Evolutionary conservation across 2,888 invertebrate species (phyloP), one percentile per base, ranked within the genome.

Genomic region (Drosophila acutilabella): DNA sequence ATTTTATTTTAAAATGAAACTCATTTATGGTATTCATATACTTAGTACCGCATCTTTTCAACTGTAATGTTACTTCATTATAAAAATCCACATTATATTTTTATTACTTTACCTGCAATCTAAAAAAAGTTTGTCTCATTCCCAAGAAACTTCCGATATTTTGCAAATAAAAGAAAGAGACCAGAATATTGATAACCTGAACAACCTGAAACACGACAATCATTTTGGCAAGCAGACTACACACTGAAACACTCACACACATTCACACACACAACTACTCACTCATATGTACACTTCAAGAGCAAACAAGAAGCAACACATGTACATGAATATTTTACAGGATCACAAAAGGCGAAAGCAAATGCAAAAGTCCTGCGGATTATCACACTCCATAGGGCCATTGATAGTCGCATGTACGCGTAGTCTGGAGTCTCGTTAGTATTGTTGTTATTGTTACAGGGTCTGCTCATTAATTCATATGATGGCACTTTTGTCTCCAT

Each of bases 381-480:
- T 88, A 88, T 78, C 86, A 80, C 72, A 82, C 83, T 82, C 88
- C 64, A 85, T 85, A 60, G 80, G 71, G 62, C 64, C 69, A 76
- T 78, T 78, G 58, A 64, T 51, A 70, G 64, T 53, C 59, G 18
- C 6, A 10, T 44, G 42, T 38, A 14, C n/a, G 16, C 30, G 36
- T 33, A 5, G 23, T 23, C 57, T 36, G 41, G 54, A 11, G n/a
- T 26, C 41, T 20, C 38, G 18, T 47, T 58, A n/a, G 48, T 56
- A 36, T 60, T 57, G 26, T 48, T 57, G 33, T 38, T 65, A 30
- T 16, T 57, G 47, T 54, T 64, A 61, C 66, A 64, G 59, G 56
- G 64, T 62, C 65, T 88, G 70, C 74, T 83, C 80, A 83, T 83
- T 83, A 83, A 88, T 83, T 83, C 86, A 83, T 88, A 80, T 73